These are phyloP conservation scores for Orussus abietinus DNA, from an alignment of 1,140 invertebrate genomes.

Conservation along the genomic window DNA sequence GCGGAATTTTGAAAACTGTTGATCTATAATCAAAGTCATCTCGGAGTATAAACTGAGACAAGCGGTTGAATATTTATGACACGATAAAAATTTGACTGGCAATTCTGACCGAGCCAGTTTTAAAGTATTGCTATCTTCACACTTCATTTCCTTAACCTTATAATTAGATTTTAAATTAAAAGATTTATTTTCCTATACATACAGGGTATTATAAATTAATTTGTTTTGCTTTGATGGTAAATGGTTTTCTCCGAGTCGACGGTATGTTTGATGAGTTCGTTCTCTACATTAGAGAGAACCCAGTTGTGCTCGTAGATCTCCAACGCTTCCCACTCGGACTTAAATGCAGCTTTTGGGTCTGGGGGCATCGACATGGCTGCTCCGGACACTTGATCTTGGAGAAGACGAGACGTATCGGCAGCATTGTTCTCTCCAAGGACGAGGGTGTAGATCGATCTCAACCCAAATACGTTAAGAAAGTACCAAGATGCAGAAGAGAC, in stretches of 20 bases:
- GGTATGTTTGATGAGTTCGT: conserved; percentile 58
- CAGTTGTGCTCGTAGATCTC: conserved; percentile 94
- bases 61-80: too few relatives aligned
- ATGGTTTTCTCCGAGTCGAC: too few relatives aligned
- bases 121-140: too few relatives aligned
- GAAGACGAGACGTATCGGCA: conserved; percentile 92
- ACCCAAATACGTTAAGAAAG: conserved; percentile 98
- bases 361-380: conserved; percentile 95
- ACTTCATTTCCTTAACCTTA: too few relatives aligned
- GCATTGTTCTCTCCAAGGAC: conserved; percentile 99
- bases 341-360: conserved; percentile 97
- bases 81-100: too few relatives aligned
- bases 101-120: too few relatives aligned
- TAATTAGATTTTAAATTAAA: too few relatives aligned
- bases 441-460: conserved; percentile 95
- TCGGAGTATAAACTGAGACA: too few relatives aligned
- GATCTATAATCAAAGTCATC: too few relatives aligned
- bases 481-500: conserved; percentile 99
- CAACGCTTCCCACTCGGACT: conserved; percentile 98
- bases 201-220: too few relatives aligned
- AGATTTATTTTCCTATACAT: too few relatives aligned
- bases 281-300: conserved; percentile 77
- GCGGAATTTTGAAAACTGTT: too few relatives aligned
- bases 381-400: conserved; percentile 98
- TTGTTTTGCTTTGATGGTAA: conserved; percentile 31